Base-by-base conservation (phyloP, 2,797 vertebrate species). In the Nannoperca australis region DNA sequence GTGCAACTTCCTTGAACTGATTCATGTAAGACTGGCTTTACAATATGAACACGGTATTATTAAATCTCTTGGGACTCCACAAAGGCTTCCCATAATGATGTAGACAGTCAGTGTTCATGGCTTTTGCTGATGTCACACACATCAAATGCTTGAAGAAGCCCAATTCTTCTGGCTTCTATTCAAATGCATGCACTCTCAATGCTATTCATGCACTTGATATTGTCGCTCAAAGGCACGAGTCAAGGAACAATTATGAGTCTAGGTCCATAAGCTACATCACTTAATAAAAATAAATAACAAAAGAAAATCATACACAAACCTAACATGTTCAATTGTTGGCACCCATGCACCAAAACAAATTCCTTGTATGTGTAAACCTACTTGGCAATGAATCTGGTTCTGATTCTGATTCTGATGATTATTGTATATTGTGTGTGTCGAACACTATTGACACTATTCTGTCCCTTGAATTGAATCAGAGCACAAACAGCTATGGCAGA, bases 121-220 rank as follows among this genome's bases (percentile, higher is more conserved):
- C 76, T 70, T 81, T 53, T 83, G 82, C 85, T 85, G 85, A 88
- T 87, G 66, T 70, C 66, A 78, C 66, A 76, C 12, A 68, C 47
- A 85, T 73, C 50, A 70, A 83, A 76, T 73, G 79, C 83, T 82
- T 65, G 59, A 30, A 70, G 77, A 76, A 66, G 51, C 70, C 68
- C 62, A 44, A n/a, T 2, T 53, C 82, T 68, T 78, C 68, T 15
- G 73, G 88, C 74, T 78, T 73, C 42, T 76, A 82, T 77, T 76
- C 68, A 79, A 76, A 36, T n/a, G 70, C 36, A 27, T 70, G 78
- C 79, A 40, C 36, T 53, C 51, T 78, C 81, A 76, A 84, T 69
- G 45, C 47, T 76, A 67, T 82, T 82, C 82, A 81, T 67, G 84
- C 82, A 78, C 86, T 91, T 84, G 86, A 88, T 73, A 64, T 68